Evolutionary conservation across 2,888 invertebrate species (phyloP), one percentile per base, ranked within the genome.

Genomic region (Cephonodes hylas): DNA sequence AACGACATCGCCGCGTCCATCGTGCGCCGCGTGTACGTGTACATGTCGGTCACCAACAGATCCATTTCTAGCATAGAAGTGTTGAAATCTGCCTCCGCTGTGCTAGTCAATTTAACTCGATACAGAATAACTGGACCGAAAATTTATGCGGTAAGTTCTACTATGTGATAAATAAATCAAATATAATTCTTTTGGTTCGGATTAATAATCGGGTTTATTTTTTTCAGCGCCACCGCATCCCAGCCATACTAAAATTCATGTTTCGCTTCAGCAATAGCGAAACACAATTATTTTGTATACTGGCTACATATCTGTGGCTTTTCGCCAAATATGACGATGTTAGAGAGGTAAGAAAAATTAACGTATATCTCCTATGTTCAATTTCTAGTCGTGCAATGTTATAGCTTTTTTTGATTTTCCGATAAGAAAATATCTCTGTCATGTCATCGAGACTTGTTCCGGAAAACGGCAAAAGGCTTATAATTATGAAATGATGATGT

Each of bases 201-300:
- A n/a, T n/a, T n/a, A n/a, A n/a, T n/a, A n/a, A n/a, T n/a, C n/a
- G n/a, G n/a, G n/a, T n/a, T n/a, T n/a, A n/a, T 42, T 67, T 71
- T 67, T 86, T 85, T 3, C 81, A 93, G 91, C 93, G 94, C 68
- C 88, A 94, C 42, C 93, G 93, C 58, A 92, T 96, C 20, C 88
- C 93, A 25, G 93, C 93, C 1, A 86, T 96, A 56, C 83, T 96
- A 44, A 94, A 94, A 72, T 93, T 95, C 77, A 92, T 96, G 91
- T 85, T 93, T 80, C 93, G 95, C 61, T 95, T 94, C 87, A 95
- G 95, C 74, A 95, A 94, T 73, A 95, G 94, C 72, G 95, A 96
- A 72, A 90, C 91, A 4, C 90, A 93, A 48, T 83, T 95, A 60
- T 95, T 95, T 72, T 94, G 94, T 69, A 93, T 94, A 23, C 79